phyloP scores from a whole-genome alignment of 2,888 invertebrate genomes.

The Adelphocoris suturalis region DNA sequence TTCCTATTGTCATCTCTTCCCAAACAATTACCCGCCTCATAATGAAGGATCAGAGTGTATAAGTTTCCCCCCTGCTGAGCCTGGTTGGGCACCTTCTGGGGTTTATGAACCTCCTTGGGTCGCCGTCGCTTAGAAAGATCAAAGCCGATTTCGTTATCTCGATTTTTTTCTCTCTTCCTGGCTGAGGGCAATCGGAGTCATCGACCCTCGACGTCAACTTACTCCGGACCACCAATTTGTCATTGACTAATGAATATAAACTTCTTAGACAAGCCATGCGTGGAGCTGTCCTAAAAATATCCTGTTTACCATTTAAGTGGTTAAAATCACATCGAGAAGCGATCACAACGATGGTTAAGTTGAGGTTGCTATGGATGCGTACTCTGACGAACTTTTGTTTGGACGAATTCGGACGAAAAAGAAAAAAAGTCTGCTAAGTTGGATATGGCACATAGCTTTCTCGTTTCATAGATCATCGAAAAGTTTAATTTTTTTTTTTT shows the following conservation, averaged over 20 bases:
- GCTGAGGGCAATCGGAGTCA: slow-evolving; percentile 40
- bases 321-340: too few species aligned
- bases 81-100: not conserved
- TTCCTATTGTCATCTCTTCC: slow-evolving; percentile 58
- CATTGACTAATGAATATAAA: not conserved
- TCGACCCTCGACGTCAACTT: slow-evolving; percentile 38
- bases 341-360: too few species aligned
- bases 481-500: too few species aligned
- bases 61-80: slow-evolving; percentile 49
- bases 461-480: too few species aligned
- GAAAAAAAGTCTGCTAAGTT: too few species aligned
- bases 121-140: slow-evolving; percentile 31
- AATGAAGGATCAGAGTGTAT: slow-evolving; percentile 45
- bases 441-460: too few species aligned
- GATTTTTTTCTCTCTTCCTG: slow-evolving; percentile 20
- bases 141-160: slow-evolving; percentile 38
- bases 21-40: slow-evolving; percentile 56
- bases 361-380: too few species aligned
- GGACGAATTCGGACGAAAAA: too few species aligned
- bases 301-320: too few species aligned
- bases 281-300: too few species aligned
- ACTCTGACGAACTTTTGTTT: too few species aligned
- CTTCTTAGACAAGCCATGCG: too few species aligned
- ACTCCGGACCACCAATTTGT: not conserved
- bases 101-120: slow-evolving; percentile 8